Percentiles rank a stretch among this genome's conserved stretches.
Evolutionary conservation across 2,888 invertebrate genomes (phyloP).

Genomic region (Napeogenes sylphis): DNA sequence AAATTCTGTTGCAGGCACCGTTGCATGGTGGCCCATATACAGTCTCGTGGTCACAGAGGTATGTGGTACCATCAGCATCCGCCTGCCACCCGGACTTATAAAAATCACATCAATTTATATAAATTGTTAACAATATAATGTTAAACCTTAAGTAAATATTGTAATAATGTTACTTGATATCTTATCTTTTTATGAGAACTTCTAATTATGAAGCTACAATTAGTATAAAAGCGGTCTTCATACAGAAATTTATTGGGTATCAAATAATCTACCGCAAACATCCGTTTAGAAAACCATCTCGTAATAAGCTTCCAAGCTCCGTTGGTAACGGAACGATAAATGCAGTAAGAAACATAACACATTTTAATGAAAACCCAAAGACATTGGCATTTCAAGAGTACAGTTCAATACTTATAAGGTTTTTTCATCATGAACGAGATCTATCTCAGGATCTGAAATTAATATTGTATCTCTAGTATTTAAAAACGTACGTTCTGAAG

Average conservation of each 20-base stretch:
- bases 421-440: not conserved
- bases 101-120: not conserved
- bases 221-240: too few relatives aligned
- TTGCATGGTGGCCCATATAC: slow-evolving; percentile 53
- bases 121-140: not conserved
- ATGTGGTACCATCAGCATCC: slow-evolving; percentile 34
- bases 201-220: too few relatives aligned
- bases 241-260: not conserved
- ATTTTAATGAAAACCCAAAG: slow-evolving; percentile 23
- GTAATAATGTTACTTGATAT: too few relatives aligned
- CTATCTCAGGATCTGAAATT: too few relatives aligned
- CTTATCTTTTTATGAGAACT: too few relatives aligned
- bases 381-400: slow-evolving; percentile 8
- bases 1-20: slow-evolving; percentile 19
- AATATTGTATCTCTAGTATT: too few relatives aligned
- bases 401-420: not conserved
- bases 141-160: too few relatives aligned
- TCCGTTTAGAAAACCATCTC: slow-evolving; percentile 29
- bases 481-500: too few relatives aligned
- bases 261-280: slow-evolving; percentile 25
- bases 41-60: slow-evolving; percentile 40
- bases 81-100: slow-evolving; percentile 31
- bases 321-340: slow-evolving; percentile 29
- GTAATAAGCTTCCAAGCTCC: slow-evolving; percentile 28
- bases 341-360: slow-evolving; percentile 25